A percentile compares a stretch with the other conserved stretches of the same genome.
phyloP scores from a whole-genome alignment of 2,113 vertebrate genomes.

The Orycteropus afer region DNA sequence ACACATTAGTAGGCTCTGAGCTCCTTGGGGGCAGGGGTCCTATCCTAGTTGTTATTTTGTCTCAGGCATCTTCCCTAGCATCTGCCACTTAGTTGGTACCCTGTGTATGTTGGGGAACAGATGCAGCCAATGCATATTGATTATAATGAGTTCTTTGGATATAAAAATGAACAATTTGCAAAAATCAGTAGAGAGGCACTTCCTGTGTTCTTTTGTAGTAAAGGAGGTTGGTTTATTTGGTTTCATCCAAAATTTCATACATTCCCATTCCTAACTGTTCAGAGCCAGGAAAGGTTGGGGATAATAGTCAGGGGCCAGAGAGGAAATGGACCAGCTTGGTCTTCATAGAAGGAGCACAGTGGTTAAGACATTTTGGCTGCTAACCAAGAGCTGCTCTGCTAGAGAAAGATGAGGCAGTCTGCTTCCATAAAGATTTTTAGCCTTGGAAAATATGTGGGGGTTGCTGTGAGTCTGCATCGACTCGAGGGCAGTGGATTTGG shows the following conservation, averaged over 20 bases:
- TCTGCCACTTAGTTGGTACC: background rate
- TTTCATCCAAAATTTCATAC: background rate
- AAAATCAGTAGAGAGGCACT: background rate
- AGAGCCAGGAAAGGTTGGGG: background rate
- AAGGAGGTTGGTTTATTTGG: background rate
- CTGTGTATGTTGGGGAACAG: background rate
- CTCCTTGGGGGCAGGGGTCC: background rate
- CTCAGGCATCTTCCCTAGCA: background rate
- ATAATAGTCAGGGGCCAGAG: background rate
- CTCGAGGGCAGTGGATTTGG: no score
- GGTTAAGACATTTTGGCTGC: no score
- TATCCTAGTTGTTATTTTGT: background rate
- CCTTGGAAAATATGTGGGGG: no score
- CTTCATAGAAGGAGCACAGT: no score
- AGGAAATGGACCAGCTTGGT: background rate
- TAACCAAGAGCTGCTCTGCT: no score
- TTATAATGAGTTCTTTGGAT: background rate
- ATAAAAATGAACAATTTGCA: background rate
- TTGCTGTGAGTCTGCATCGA: no score
- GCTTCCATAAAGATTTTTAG: no score
- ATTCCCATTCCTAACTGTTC: background rate
- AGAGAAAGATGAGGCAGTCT: no score
- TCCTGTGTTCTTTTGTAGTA: background rate
- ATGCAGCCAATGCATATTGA: background rate
- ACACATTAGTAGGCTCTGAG: background rate